Conservation (phyloP, 1,140 invertebrate genomes). For the Pararge aegeria region DNA sequence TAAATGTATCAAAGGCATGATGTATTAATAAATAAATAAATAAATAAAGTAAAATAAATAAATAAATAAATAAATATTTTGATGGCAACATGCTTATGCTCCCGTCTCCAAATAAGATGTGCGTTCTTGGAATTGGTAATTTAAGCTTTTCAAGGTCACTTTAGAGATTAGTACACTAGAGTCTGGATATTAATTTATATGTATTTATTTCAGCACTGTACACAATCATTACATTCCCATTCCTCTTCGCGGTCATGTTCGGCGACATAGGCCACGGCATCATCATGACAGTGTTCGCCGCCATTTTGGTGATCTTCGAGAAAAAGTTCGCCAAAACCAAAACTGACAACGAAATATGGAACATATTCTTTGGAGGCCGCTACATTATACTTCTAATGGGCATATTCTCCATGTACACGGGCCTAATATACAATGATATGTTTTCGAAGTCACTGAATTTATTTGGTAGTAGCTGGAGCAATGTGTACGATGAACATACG, state of each 20-base stretch:
- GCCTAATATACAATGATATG: constrained; percentile 91
- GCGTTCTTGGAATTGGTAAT: too few species aligned
- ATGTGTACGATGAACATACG: constrained; percentile 73
- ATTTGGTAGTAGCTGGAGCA: constrained; percentile 88
- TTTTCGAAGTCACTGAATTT: constrained; percentile 91
- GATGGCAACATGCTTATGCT: too few species aligned
- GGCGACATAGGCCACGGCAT: constrained; percentile 87
- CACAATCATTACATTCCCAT: constrained; percentile 89
- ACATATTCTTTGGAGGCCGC: constrained; percentile 90
- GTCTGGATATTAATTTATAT: too few species aligned
- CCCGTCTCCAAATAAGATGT: too few species aligned
- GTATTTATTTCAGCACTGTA: constrained; percentile 77
- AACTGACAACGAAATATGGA: constrained; percentile 86
- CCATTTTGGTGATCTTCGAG: constrained; percentile 84
- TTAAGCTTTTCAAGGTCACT: too few species aligned
- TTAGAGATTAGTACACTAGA: too few species aligned
- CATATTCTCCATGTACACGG: constrained; percentile 90
- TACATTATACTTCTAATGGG: constrained; percentile 94
- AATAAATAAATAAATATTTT: too few species aligned
- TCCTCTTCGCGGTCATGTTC: constrained; percentile 89
- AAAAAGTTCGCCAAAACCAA: constrained; percentile 76
- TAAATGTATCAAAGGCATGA: too few species aligned
- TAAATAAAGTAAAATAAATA: too few species aligned
- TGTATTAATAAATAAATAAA: too few species aligned
- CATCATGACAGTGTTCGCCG: constrained; percentile 82